Percentiles rank a stretch among this genome's conserved stretches.
Conservation (phyloP, 2,888 invertebrate genomes). For the Penaeus monodon region DNA sequence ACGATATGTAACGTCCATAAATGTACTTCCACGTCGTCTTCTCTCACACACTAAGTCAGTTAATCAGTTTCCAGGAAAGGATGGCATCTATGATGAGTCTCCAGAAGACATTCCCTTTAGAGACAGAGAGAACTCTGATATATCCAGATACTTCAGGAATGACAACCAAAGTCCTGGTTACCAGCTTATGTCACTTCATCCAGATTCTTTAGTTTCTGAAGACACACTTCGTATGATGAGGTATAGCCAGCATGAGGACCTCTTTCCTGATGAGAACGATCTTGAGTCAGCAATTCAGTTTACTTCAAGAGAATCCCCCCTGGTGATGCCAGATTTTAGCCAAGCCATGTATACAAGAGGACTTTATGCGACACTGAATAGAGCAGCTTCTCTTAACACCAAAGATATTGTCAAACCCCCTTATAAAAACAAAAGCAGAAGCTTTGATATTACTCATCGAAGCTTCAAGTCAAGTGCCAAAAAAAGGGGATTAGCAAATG, state of each 20-base stretch:
- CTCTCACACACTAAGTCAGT: constrained; percentile 15
- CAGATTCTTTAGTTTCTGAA: constrained; percentile 31
- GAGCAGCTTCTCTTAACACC: constrained; percentile 37
- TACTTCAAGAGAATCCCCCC: too few relatives aligned
- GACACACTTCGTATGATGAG: constrained; percentile 44
- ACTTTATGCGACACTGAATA: constrained; percentile 41
- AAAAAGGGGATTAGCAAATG: constrained; percentile 40
- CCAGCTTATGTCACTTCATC: constrained; percentile 24
- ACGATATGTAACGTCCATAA: constrained; percentile 33
- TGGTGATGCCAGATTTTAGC: constrained; percentile 41
- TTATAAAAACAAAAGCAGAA: constrained; percentile 32
- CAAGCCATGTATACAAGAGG: constrained; percentile 40
- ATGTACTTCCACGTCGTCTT: constrained; percentile 9
- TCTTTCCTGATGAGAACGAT: neutral
- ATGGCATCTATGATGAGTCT: neutral
- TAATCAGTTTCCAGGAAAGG: neutral
- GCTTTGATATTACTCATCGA: constrained; percentile 22
- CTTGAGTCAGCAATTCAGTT: constrained; percentile 4
- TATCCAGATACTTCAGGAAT: constrained; percentile 25
- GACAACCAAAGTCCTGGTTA: neutral
- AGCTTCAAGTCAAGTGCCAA: constrained; percentile 25
- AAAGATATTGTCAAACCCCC: constrained; percentile 38
- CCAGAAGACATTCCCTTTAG: neutral
- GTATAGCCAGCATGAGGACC: constrained; percentile 19
- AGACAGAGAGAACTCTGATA: neutral